These are phyloP conservation scores for Holothuria leucospilota DNA, from an alignment of 53 echinoderm and acorn worm species.

Conservation along the genomic window DNA sequence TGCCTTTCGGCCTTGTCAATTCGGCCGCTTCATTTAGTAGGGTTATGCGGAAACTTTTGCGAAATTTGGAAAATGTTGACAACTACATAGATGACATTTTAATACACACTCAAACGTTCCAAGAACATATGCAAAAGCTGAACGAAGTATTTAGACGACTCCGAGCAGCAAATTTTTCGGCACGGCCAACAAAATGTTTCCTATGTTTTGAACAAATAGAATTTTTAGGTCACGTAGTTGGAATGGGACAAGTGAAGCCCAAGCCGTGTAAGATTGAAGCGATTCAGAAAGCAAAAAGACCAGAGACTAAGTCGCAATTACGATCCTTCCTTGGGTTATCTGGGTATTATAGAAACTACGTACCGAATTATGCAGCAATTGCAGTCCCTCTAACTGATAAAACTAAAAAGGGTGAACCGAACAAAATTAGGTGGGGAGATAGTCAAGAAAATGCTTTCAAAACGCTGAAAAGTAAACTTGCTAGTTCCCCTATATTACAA, in stretches of 20 bases:
- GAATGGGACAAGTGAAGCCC: neutral
- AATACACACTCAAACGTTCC: too few relatives aligned
- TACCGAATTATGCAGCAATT: neutral
- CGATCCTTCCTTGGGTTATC: neutral
- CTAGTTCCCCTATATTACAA: neutral
- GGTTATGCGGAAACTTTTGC: too few relatives aligned
- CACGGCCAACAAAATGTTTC: conserved; percentile 9
- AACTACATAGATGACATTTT: too few relatives aligned
- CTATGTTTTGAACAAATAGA: neutral
- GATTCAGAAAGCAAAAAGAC: neutral
- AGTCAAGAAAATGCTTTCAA: neutral
- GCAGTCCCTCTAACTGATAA: neutral
- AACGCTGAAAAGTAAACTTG: too few relatives aligned
- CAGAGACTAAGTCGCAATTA: conserved; percentile 8
- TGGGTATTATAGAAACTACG: neutral
- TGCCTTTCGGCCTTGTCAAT: conserved; percentile 59
- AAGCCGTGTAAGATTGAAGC: neutral
- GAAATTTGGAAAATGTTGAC: too few relatives aligned
- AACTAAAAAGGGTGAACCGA: neutral
- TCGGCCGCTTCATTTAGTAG: too few relatives aligned
- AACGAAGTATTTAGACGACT: neutral
- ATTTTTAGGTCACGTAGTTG: neutral
- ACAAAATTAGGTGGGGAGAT: conserved; percentile 3
- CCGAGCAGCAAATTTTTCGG: neutral
- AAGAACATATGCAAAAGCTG: too few relatives aligned